Percentiles rank a stretch among this genome's conserved stretches.
phyloP scores from a whole-genome alignment of 1,140 invertebrate species.

The Cydia amplana region DNA sequence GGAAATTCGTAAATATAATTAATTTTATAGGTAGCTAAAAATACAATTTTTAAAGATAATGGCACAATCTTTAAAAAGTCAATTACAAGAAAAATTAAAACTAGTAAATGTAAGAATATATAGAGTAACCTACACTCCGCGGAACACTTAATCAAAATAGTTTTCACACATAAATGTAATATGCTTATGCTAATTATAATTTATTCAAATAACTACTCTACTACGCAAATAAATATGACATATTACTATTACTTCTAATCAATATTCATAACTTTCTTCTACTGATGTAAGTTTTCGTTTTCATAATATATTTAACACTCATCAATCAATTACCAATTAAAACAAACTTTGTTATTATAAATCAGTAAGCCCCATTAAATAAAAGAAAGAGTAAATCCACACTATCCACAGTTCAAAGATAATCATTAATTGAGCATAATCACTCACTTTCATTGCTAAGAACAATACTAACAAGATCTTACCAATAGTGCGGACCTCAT shows the following conservation, averaged over 20 bases:
- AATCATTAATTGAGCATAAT: conserved; percentile 14
- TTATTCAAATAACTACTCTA: conserved; percentile 20
- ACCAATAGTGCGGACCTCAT: conserved; percentile 16
- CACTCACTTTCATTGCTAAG: conserved; percentile 26
- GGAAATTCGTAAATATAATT: too few species aligned
- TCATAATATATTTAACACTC: not conserved
- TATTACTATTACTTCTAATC: not conserved
- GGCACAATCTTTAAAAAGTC: not conserved
- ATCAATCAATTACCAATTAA: not conserved
- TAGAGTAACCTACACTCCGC: not conserved
- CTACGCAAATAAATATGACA: conserved; percentile 20
- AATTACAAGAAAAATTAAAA: too few species aligned
- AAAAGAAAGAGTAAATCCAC: not conserved
- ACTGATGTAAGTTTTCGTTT: not conserved
- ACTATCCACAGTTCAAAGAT: conserved; percentile 3
- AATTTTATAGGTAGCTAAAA: too few species aligned
- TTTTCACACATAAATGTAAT: not conserved
- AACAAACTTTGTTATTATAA: not conserved
- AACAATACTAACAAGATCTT: conserved; percentile 31
- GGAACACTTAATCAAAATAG: too few species aligned
- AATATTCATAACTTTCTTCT: conserved; percentile 27
- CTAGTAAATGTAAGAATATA: not conserved
- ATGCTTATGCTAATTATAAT: not conserved
- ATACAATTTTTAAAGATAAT: too few species aligned
- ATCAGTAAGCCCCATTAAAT: not conserved